These are phyloP conservation scores for Athene noctua DNA, from an alignment of 2,113 vertebrate species.

Conservation along the genomic window DNA sequence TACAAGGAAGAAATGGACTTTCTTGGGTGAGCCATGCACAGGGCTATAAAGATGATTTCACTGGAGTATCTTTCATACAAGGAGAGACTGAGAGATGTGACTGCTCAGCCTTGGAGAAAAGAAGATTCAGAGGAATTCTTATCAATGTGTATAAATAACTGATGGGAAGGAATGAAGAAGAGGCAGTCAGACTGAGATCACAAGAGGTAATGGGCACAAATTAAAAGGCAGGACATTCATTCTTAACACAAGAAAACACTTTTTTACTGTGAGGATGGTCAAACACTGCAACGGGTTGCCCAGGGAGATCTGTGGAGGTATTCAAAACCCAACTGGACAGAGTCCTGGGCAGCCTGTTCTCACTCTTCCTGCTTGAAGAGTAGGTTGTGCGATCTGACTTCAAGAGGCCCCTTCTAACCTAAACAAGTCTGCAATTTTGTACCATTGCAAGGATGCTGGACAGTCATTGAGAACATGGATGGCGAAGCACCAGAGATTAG, in stretches of 20 bases:
- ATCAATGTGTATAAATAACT: neutral
- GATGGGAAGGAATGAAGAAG: neutral
- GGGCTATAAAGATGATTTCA: neutral
- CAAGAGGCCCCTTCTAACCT: neutral
- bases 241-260: neutral
- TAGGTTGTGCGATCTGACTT: neutral
- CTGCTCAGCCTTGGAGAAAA: neutral
- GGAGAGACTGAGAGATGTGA: neutral
- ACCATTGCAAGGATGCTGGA: neutral
- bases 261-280: neutral
- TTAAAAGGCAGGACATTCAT: neutral
- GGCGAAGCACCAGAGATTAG: neutral
- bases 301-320: neutral
- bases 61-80: neutral
- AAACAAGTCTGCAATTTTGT: neutral
- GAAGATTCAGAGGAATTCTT: neutral
- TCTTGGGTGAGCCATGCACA: neutral
- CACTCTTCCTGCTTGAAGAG: neutral
- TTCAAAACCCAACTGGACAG: neutral
- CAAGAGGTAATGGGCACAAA: neutral
- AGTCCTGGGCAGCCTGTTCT: neutral
- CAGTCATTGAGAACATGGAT: neutral
- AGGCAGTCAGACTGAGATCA: neutral
- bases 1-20: neutral
- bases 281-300: neutral